These are phyloP conservation scores for Allygus modestus DNA, from an alignment of 2,888 invertebrate species.

Conservation along the genomic window DNA sequence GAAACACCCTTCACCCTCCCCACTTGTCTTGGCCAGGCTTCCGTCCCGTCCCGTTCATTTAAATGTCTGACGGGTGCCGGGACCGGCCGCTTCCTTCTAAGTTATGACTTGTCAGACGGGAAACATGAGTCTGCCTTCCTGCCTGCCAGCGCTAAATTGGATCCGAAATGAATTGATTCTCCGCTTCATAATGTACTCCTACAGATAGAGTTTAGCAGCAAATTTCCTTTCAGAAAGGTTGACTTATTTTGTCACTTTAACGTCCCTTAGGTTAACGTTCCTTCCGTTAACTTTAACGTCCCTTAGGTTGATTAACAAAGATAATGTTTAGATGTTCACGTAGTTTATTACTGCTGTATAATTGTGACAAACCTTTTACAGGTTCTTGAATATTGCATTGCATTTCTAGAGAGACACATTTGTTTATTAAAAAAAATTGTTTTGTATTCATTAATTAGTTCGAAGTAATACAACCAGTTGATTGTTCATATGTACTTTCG, in stretches of 20 bases:
- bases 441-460: too few species aligned
- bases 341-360: too few species aligned
- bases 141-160: conserved; percentile 38
- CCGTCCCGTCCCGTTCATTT: conserved; percentile 44
- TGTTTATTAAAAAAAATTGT: too few species aligned
- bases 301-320: too few species aligned
- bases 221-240: conserved; percentile 14
- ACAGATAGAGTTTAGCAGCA: not conserved
- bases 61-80: conserved; percentile 50
- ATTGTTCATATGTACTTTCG: too few species aligned
- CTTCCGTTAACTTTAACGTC: too few species aligned
- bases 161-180: conserved; percentile 40
- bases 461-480: too few species aligned
- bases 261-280: too few species aligned
- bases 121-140: conserved; percentile 20
- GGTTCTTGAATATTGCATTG: too few species aligned
- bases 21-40: conserved; percentile 52
- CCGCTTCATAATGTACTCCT: conserved; percentile 26
- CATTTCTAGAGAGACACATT: too few species aligned
- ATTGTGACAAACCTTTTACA: too few species aligned
- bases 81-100: conserved; percentile 44
- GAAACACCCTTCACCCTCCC: not conserved
- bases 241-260: not conserved
- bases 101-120: conserved; percentile 55
- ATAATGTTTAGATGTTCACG: too few species aligned